phyloP scores from a whole-genome alignment of 2,113 vertebrate species.

The Paraplagusia blochii region DNA sequence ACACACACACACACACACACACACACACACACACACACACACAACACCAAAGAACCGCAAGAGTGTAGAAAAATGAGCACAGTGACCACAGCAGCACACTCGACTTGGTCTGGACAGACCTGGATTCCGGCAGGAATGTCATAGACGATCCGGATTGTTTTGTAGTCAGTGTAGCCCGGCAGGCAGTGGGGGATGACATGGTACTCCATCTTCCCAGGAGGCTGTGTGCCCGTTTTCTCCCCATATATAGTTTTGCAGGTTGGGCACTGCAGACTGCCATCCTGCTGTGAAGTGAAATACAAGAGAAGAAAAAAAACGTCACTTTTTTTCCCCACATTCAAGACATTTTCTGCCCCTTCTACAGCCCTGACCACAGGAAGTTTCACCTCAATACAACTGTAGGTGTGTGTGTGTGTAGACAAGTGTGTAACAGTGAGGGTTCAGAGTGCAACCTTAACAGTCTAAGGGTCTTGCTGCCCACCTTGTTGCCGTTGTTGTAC shows the following conservation, averaged over 20 bases:
- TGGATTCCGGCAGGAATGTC: conserved; percentile 95
- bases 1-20: no score
- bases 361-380: no score
- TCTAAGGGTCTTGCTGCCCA: conserved; percentile 62
- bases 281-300: conserved; percentile 68
- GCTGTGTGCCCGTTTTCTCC: conserved; percentile 94
- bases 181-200: conserved; percentile 95
- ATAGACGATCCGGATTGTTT: conserved; percentile 93
- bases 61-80: no score
- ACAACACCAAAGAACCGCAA: no score
- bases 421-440: background rate
- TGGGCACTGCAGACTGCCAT: conserved; percentile 94
- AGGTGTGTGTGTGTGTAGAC: no score
- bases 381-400: no score
- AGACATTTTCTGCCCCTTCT: no score
- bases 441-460: conserved; percentile 58
- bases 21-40: no score
- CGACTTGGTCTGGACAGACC: conserved; percentile 69
- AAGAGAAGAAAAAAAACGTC: no score
- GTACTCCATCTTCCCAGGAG: conserved; percentile 97
- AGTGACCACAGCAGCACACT: no score
- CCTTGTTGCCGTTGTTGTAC: conserved; percentile 97
- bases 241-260: conserved; percentile 97
- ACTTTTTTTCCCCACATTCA: no score
- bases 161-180: conserved; percentile 85